A percentile compares a stretch with the other conserved stretches of the same genome.
phyloP scores from a whole-genome alignment of 1,140 invertebrate species.

The Elysia chlorotica region DNA sequence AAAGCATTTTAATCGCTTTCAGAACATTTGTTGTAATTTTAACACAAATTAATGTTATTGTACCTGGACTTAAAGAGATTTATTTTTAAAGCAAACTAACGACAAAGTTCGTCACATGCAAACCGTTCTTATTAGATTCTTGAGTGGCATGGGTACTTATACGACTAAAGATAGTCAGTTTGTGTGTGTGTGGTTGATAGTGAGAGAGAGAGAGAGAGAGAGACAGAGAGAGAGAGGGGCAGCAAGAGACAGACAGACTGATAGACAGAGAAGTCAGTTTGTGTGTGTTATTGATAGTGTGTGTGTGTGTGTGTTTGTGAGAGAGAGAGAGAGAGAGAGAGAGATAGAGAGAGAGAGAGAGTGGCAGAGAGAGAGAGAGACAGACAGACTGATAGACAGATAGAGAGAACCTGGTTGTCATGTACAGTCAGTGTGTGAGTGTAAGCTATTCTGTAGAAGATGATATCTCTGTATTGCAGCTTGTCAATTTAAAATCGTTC shows the following conservation, averaged over 20 bases:
- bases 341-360: constrained; percentile 17
- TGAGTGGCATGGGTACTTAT: not conserved
- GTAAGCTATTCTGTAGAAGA: too few species aligned
- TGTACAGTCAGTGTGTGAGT: too few species aligned
- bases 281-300: not conserved
- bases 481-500: too few species aligned
- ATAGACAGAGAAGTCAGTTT: too few species aligned
- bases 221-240: too few species aligned
- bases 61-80: too few species aligned
- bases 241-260: too few species aligned
- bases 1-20: too few species aligned
- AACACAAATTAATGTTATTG: too few species aligned
- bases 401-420: not conserved
- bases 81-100: too few species aligned
- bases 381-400: constrained; percentile 2
- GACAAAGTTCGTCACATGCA: not conserved
- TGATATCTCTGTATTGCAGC: too few species aligned
- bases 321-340: constrained; percentile 12
- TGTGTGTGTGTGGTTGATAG: constrained; percentile 10
- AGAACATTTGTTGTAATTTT: too few species aligned
- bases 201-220: constrained; percentile 1
- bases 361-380: constrained; percentile 10
- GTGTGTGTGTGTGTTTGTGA: constrained; percentile 22
- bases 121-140: not conserved
- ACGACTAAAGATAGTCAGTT: not conserved